These are phyloP conservation scores for Drosophila parvula DNA, from an alignment of 1,140 invertebrate species.

Conservation along the genomic window DNA sequence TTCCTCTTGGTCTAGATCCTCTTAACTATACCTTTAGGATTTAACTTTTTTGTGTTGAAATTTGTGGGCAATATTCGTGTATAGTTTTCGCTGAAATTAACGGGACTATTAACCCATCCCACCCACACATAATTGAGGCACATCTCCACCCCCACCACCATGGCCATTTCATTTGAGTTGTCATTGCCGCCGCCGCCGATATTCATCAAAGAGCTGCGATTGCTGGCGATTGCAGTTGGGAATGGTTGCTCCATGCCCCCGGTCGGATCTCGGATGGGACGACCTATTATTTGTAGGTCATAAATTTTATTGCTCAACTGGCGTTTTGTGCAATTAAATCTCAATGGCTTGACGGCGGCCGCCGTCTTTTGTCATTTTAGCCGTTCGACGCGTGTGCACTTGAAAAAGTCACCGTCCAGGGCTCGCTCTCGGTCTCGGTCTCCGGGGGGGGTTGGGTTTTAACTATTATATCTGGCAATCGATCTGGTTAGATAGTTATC, in stretches of 20 bases:
- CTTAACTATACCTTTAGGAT: too few relatives aligned
- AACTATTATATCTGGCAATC: constrained; percentile 23
- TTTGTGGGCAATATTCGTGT: too few relatives aligned
- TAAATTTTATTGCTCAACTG: constrained; percentile 84
- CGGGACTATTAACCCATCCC: constrained; percentile 5
- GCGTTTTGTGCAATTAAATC: constrained; percentile 82
- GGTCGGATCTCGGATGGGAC: constrained; percentile 50
- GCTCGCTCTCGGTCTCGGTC: too few relatives aligned
- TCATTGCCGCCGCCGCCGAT: constrained; percentile 25
- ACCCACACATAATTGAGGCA: constrained; percentile 67
- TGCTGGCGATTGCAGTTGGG: constrained; percentile 26
- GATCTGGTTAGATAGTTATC: constrained; percentile 33
- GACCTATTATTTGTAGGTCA: constrained; percentile 84
- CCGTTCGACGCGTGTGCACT: constrained; percentile 49
- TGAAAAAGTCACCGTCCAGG: constrained; percentile 18
- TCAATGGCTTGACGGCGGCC: constrained; percentile 69
- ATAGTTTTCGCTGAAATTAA: background rate
- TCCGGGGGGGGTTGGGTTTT: background rate
- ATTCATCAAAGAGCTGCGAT: constrained; percentile 75
- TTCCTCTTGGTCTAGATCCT: too few relatives aligned
- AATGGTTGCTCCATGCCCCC: background rate
- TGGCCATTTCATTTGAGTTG: constrained; percentile 41
- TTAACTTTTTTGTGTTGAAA: background rate
- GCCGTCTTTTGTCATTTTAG: constrained; percentile 70
- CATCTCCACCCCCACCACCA: constrained; percentile 22